A percentile compares a stretch with the other conserved stretches of the same genome.
These are phyloP conservation scores for Ooceraea biroi DNA, from an alignment of 1,140 invertebrate species.

Conservation along the genomic window DNA sequence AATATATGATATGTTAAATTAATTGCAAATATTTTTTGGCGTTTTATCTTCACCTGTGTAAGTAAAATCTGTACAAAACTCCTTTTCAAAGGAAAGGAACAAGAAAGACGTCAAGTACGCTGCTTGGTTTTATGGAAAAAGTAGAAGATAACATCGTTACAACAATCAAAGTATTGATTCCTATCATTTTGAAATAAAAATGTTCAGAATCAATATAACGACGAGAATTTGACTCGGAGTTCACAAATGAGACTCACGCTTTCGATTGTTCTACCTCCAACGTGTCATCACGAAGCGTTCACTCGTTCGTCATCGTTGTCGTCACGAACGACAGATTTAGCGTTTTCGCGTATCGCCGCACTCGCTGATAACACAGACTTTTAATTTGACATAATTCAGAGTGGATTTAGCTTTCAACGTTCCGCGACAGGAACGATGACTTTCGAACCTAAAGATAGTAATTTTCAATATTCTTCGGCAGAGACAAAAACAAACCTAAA, in stretches of 20 bases:
- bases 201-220: not conserved
- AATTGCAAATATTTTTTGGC: too few relatives aligned
- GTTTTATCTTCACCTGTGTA: too few relatives aligned
- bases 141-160: too few relatives aligned
- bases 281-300: not conserved
- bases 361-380: not conserved
- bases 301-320: not conserved
- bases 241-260: not conserved
- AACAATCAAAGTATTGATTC: not conserved
- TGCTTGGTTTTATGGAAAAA: too few relatives aligned
- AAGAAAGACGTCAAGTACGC: too few relatives aligned
- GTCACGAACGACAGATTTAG: constrained; percentile 20
- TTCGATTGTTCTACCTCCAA: constrained; percentile 1
- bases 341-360: constrained; percentile 14
- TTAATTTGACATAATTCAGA: constrained; percentile 8
- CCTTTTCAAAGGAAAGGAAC: too few relatives aligned
- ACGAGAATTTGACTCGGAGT: not conserved
- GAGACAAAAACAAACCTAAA: constrained; percentile 2
- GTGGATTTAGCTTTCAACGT: constrained; percentile 4
- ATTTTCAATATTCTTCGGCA: not conserved
- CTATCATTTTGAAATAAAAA: not conserved
- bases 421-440: not conserved
- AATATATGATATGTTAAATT: too few relatives aligned
- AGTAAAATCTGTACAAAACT: too few relatives aligned
- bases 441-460: not conserved